These are phyloP conservation scores for Leptobrachium leishanense DNA, from an alignment of 2,113 vertebrate species.

Conservation along the genomic window DNA sequence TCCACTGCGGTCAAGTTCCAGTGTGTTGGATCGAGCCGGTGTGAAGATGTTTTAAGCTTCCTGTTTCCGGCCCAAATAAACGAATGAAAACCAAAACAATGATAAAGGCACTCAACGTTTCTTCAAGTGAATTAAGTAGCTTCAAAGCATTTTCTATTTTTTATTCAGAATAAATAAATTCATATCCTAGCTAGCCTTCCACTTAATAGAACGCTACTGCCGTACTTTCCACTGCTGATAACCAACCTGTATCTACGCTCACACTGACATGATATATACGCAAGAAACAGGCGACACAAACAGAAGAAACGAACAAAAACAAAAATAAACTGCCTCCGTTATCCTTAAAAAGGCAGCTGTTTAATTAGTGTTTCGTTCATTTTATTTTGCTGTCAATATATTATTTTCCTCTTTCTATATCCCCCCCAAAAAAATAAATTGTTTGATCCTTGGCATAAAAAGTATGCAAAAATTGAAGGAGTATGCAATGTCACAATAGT, in stretches of 20 bases:
- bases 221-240: neutral
- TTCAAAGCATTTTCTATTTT: neutral
- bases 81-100: neutral
- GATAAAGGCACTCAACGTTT: conserved; percentile 8
- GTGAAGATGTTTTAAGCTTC: conserved; percentile 13
- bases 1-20: conserved; percentile 42
- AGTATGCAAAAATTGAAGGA: conserved; percentile 54
- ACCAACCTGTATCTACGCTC: neutral
- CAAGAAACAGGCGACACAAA: neutral
- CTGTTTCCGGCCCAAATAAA: conserved; percentile 32
- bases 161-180: conserved; percentile 12
- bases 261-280: neutral
- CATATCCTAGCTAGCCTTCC: neutral
- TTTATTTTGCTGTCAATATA: no score
- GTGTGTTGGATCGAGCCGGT: conserved; percentile 29
- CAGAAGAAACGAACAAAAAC: neutral
- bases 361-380: neutral
- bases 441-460: conserved; percentile 54
- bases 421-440: neutral
- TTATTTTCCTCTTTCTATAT: neutral
- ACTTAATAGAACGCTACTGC: neutral
- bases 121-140: conserved; percentile 10
- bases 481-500: conserved; percentile 62
- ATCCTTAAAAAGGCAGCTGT: neutral
- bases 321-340: neutral